phyloP scores from a whole-genome alignment of 2,888 invertebrate species.

The Drosophila colorata region DNA sequence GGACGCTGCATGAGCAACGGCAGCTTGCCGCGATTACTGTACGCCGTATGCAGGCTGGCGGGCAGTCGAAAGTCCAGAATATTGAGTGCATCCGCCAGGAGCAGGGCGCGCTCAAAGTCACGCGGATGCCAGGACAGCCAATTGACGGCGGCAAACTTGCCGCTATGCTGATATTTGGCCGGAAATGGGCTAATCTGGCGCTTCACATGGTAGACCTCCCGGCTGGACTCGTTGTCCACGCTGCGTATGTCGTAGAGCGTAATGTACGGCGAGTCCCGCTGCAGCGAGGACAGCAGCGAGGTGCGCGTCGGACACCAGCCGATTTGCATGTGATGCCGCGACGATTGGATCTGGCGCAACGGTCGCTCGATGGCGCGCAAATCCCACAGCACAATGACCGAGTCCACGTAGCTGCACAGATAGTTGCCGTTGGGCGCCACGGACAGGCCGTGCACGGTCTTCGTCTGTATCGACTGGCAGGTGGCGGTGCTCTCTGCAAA shows the following conservation, averaged over 20 bases:
- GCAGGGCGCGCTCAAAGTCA: slow-evolving; percentile 86
- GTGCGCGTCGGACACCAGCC: slow-evolving; percentile 95
- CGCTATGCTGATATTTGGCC: slow-evolving; percentile 72
- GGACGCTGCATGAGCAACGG: slow-evolving; percentile 80
- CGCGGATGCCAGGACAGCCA: slow-evolving; percentile 95
- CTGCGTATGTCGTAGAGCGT: slow-evolving; percentile 95
- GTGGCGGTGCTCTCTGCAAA: slow-evolving; percentile 88
- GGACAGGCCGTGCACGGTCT: slow-evolving; percentile 93
- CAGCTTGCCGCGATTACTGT: slow-evolving; percentile 82
- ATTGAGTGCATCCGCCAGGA: slow-evolving; percentile 82
- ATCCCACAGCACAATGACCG: slow-evolving; percentile 95
- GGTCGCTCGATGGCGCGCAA: slow-evolving; percentile 94
- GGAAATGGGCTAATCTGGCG: slow-evolving; percentile 87
- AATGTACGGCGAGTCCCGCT: slow-evolving; percentile 91
- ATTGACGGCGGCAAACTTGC: slow-evolving; percentile 86
- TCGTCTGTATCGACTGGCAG: slow-evolving; percentile 87
- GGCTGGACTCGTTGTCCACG: slow-evolving; percentile 89
- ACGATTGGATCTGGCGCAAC: slow-evolving; percentile 88
- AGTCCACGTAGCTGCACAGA: slow-evolving; percentile 93
- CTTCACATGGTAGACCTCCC: slow-evolving; percentile 91
- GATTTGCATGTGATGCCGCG: slow-evolving; percentile 89
- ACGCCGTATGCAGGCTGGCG: slow-evolving; percentile 80
- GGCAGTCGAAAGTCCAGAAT: slow-evolving; percentile 83
- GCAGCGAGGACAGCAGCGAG: slow-evolving; percentile 92
- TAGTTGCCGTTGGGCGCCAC: slow-evolving; percentile 93